Conservation (phyloP, 1,140 invertebrate genomes). For the Bradysia coprophila region DNA sequence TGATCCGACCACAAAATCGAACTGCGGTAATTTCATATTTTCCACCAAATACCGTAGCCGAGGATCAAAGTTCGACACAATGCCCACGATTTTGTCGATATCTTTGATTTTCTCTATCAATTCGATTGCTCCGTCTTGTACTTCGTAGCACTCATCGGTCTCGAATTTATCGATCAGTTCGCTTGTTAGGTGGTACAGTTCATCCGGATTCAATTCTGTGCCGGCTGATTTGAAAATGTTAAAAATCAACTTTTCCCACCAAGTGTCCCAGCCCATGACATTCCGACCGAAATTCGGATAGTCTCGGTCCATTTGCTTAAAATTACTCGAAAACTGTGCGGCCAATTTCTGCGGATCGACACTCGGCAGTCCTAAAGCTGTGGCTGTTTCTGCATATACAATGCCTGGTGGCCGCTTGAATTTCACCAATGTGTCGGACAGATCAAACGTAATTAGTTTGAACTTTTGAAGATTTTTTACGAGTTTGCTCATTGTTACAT, state of each 20-base stretch:
- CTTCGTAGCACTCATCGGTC: constrained; percentile 11
- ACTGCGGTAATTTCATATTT: constrained; percentile 11
- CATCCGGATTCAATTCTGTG: constrained; percentile 1
- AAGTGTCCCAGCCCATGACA: constrained; percentile 12
- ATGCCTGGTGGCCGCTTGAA: constrained; percentile 42
- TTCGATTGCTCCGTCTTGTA: constrained; percentile 10
- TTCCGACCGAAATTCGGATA: constrained; percentile 16
- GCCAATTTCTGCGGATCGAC: constrained; percentile 31
- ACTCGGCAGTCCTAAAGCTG: constrained; percentile 38
- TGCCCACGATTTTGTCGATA: constrained; percentile 13
- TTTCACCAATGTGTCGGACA: constrained; percentile 65
- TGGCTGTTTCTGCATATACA: constrained; percentile 48
- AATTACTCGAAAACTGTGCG: constrained; percentile 17
- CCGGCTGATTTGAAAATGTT: constrained; percentile 11
- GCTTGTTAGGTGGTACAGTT: constrained; percentile 7
- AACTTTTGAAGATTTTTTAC: constrained; percentile 20
- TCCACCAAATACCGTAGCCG: constrained; percentile 10
- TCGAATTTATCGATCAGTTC: constrained; percentile 10
- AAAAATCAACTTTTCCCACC: constrained; percentile 15
- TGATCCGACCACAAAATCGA: constrained; percentile 19
- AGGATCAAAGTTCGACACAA: constrained; percentile 21
- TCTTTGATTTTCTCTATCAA: constrained; percentile 11
- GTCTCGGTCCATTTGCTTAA: constrained; percentile 10
- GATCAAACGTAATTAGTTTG: constrained; percentile 67
- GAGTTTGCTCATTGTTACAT: constrained; percentile 7